Conservation (phyloP, 2,888 invertebrate genomes). For the Eilema griseolum region DNA sequence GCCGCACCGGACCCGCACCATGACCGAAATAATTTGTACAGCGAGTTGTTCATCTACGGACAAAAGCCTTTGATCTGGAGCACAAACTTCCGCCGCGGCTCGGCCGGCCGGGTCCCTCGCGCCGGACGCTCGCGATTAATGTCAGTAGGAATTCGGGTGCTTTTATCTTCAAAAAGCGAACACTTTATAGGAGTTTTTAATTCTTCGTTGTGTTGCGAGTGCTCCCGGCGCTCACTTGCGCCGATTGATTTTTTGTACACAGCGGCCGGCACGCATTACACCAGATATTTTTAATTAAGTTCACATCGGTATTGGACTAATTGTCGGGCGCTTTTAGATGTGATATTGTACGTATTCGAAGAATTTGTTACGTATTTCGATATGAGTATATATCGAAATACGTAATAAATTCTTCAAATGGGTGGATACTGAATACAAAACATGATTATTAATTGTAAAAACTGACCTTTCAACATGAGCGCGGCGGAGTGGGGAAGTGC, state of each 20-base stretch:
- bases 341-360: background rate
- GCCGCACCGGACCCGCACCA: slow-evolving; percentile 10
- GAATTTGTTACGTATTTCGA: background rate
- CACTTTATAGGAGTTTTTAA: slow-evolving; percentile 50
- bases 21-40: slow-evolving; percentile 61
- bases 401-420: too few relatives aligned
- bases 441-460: background rate
- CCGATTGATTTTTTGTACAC: slow-evolving; percentile 29
- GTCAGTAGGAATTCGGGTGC: slow-evolving; percentile 55
- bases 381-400: too few relatives aligned
- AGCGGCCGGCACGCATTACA: background rate
- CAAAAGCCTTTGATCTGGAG: slow-evolving; percentile 75
- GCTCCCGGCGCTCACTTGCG: slow-evolving; percentile 20
- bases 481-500: too few relatives aligned
- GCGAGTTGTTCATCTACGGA: slow-evolving; percentile 71
- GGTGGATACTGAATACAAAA: background rate
- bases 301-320: background rate
- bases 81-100: slow-evolving; percentile 57
- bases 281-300: slow-evolving; percentile 15
- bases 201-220: slow-evolving; percentile 23
- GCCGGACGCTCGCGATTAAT: slow-evolving; percentile 47
- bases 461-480: too few relatives aligned
- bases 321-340: background rate
- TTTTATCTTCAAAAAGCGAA: slow-evolving; percentile 65
- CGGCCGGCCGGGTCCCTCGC: slow-evolving; percentile 2